Percentiles rank a stretch among this genome's conserved stretches.
These are phyloP conservation scores for Rhynchotus rufescens DNA, from an alignment of 2,797 vertebrate genomes.

Conservation along the genomic window DNA sequence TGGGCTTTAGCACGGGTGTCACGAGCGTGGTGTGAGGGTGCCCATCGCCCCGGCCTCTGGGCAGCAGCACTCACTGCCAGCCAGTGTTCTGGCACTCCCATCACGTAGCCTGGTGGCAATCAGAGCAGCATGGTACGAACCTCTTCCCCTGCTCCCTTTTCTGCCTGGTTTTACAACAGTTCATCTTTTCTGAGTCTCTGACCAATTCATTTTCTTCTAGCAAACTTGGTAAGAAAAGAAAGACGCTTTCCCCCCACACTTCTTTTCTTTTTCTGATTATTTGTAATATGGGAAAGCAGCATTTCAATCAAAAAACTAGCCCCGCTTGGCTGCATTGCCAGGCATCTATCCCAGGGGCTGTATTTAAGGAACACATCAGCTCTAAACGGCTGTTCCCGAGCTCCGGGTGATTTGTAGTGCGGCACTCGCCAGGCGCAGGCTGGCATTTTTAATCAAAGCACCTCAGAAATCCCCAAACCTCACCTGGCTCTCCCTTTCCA, in stretches of 20 bases:
- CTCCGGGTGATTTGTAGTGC: accelerated
- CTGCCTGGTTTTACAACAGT: not conserved
- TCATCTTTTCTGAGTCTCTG: not conserved
- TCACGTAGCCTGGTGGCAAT: not conserved
- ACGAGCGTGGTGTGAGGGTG: not conserved
- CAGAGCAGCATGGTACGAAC: accelerated
- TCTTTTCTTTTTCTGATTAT: not conserved
- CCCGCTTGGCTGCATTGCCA: not conserved
- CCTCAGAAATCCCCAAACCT: not conserved
- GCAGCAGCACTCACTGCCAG: too few relatives aligned
- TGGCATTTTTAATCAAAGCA: not conserved
- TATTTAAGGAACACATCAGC: not conserved
- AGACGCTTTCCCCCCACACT: not conserved
- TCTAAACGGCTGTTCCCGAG: not conserved
- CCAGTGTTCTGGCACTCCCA: accelerated
- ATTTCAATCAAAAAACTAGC: not conserved
- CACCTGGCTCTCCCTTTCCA: not conserved
- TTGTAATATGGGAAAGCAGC: not conserved
- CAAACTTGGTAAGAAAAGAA: not conserved
- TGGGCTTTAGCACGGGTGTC: not conserved
- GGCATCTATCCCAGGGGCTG: not conserved
- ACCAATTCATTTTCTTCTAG: not conserved
- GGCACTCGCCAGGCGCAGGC: not conserved
- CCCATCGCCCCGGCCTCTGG: not conserved
- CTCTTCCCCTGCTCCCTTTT: not conserved